Percentiles rank a stretch among this genome's conserved stretches.
phyloP scores from a whole-genome alignment of 2,888 invertebrate genomes.

The Melinopterus prodromus region DNA sequence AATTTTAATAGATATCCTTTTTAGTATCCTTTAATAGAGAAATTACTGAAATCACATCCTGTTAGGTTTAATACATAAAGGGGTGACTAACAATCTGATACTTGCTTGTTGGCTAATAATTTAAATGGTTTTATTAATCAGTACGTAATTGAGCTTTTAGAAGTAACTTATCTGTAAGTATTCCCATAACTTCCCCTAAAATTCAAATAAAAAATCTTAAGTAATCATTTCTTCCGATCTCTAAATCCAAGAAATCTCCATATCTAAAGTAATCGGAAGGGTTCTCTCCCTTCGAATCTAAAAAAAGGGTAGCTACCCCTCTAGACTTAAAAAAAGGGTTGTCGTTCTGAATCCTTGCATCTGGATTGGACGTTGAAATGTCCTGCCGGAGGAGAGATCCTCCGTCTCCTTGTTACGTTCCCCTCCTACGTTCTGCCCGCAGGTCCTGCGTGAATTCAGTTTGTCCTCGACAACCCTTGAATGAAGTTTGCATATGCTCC shows the following conservation, averaged over 20 bases:
- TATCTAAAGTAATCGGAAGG: slow-evolving; percentile 12
- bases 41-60: neutral
- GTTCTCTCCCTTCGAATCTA: slow-evolving; percentile 17
- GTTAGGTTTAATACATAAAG: neutral
- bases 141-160: neutral
- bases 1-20: neutral
- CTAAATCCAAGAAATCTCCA: neutral
- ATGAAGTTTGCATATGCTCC: slow-evolving; percentile 53
- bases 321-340: slow-evolving; percentile 38
- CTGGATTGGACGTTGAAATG: slow-evolving; percentile 31
- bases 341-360: slow-evolving; percentile 25
- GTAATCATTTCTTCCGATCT: neutral
- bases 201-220: neutral
- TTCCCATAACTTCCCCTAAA: neutral
- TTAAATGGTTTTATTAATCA: neutral
- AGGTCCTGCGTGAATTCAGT: slow-evolving; percentile 34
- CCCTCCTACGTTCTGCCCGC: slow-evolving; percentile 40
- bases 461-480: slow-evolving; percentile 43
- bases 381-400: slow-evolving; percentile 31
- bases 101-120: neutral
- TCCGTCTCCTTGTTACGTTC: slow-evolving; percentile 34
- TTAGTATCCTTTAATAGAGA: neutral
- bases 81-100: neutral
- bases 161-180: neutral
- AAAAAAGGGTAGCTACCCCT: slow-evolving; percentile 36